Conservation (phyloP, 2,797 vertebrate genomes). For the Lutjanus campechanus region DNA sequence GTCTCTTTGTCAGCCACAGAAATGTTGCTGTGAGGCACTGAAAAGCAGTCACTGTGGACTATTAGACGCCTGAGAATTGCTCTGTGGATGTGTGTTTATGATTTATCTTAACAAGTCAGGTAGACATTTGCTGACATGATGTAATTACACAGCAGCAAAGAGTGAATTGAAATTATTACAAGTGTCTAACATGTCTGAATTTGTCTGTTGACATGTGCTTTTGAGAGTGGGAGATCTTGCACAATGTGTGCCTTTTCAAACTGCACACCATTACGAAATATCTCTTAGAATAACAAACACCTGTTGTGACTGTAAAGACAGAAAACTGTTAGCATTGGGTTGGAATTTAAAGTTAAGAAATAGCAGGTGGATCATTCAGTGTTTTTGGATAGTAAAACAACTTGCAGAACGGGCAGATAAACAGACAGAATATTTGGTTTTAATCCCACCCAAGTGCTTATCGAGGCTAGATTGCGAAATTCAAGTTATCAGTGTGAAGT, state of each 20-base stretch:
- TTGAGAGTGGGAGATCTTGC: neutral
- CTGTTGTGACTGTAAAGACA: neutral
- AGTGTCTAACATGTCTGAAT: neutral
- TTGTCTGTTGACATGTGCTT: neutral
- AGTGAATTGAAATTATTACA: neutral
- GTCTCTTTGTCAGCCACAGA: conserved; percentile 16
- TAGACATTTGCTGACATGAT: neutral
- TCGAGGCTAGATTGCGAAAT: neutral
- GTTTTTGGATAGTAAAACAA: neutral
- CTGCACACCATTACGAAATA: neutral
- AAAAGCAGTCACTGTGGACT: neutral
- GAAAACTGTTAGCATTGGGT: neutral
- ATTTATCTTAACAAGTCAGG: neutral
- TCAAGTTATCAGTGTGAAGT: neutral
- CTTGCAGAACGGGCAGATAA: neutral
- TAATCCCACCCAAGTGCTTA: neutral
- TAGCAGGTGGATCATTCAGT: neutral
- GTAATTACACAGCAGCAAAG: neutral
- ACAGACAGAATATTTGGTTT: neutral
- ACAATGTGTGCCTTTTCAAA: neutral
- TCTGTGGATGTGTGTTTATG: neutral
- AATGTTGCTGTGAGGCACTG: neutral
- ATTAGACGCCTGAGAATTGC: neutral
- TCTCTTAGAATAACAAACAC: neutral
- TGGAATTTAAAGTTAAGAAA: neutral